Percentiles rank a stretch among this genome's conserved stretches.
Evolutionary conservation across 2,888 invertebrate species (phyloP).

Genomic region (Candidula unifasciata): DNA sequence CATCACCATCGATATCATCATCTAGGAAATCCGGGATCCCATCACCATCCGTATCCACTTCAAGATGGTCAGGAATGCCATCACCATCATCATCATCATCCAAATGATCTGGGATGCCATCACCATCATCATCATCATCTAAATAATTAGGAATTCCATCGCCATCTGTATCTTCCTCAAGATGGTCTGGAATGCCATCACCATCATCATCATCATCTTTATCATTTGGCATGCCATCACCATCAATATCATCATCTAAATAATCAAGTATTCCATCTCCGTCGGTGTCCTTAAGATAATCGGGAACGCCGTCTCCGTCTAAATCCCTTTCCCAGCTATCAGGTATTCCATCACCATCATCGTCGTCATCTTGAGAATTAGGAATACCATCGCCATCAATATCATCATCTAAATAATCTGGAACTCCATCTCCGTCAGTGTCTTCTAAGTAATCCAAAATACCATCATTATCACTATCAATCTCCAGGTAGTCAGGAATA

Average conservation of each 20-base stretch:
- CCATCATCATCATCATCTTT: constrained; percentile 65
- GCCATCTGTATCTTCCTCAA: constrained; percentile 65
- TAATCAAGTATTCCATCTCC: constrained; percentile 70
- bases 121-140: constrained; percentile 69
- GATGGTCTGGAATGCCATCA: constrained; percentile 68
- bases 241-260: constrained; percentile 70
- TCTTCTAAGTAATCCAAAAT: constrained; percentile 69
- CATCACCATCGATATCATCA: constrained; percentile 68
- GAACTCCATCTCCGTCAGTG: constrained; percentile 71
- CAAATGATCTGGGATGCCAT: constrained; percentile 67
- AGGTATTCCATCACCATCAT: constrained; percentile 68
- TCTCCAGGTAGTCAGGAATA: constrained; percentile 63
- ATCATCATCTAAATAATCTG: constrained; percentile 69
- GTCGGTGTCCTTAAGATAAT: constrained; percentile 59
- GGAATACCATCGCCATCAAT: constrained; percentile 67
- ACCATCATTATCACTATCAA: constrained; percentile 70
- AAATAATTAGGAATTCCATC: constrained; percentile 68
- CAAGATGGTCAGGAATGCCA: constrained; percentile 64
- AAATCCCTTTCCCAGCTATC: constrained; percentile 55
- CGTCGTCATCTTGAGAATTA: constrained; percentile 65
- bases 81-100: constrained; percentile 69
- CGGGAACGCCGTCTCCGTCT: constrained; percentile 70
- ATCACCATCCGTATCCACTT: constrained; percentile 61
- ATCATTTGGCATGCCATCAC: constrained; percentile 70
- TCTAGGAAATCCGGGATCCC: constrained; percentile 69